phyloP scores from a whole-genome alignment of 1,140 invertebrate species.

The Camponotus pennsylvanicus region DNA sequence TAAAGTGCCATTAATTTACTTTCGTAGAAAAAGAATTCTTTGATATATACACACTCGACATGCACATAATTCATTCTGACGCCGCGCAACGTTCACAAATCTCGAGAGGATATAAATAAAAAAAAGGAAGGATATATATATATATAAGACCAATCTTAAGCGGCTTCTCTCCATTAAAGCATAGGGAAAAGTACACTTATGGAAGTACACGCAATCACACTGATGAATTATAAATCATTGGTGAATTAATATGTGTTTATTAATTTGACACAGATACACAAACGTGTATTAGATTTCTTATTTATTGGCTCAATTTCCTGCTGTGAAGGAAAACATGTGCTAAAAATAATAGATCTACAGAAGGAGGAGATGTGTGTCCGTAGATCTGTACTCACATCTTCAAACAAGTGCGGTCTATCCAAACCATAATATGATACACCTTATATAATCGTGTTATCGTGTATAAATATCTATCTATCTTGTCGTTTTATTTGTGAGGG shows the following conservation, averaged over 20 bases:
- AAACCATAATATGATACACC: neutral
- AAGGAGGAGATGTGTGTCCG: neutral
- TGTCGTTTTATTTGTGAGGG: neutral
- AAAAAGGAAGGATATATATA: neutral
- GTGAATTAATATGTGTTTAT: conserved; percentile 28
- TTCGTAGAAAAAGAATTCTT: conserved; percentile 21
- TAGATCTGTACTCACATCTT: neutral
- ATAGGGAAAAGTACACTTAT: neutral
- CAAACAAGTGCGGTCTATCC: neutral
- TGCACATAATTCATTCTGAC: conserved; percentile 43
- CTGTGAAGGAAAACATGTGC: neutral
- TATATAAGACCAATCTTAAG: conserved; percentile 17
- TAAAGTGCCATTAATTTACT: conserved; percentile 54
- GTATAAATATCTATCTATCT: neutral
- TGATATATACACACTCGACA: neutral
- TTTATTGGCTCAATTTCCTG: neutral
- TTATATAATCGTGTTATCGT: conserved; percentile 5
- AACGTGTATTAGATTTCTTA: neutral
- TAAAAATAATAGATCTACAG: neutral
- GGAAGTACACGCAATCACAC: neutral
- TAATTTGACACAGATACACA: neutral
- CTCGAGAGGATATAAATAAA: neutral
- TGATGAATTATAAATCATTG: conserved; percentile 10
- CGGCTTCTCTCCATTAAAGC: neutral
- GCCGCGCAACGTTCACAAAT: neutral